Evolutionary conservation across 2,113 vertebrate species (phyloP).

Genomic region (Pseudonaja textilis): DNA sequence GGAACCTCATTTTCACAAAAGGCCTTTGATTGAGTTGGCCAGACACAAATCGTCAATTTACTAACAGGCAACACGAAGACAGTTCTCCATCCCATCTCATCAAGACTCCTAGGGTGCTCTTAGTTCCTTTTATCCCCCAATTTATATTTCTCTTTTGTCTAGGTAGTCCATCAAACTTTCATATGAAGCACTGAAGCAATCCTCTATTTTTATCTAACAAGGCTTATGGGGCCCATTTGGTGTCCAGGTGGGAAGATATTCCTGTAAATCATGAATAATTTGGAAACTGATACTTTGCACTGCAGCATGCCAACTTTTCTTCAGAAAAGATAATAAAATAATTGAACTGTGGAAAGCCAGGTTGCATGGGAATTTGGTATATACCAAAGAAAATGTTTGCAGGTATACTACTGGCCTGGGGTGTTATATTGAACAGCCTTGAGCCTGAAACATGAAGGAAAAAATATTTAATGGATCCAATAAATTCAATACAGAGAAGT

Average conservation of each 20-base stretch:
- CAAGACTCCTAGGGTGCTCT: background rate
- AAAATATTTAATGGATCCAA: background rate
- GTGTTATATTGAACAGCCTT: background rate
- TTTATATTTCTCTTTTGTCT: background rate
- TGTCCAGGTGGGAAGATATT: background rate
- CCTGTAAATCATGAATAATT: background rate
- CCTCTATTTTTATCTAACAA: background rate
- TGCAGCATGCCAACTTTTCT: background rate
- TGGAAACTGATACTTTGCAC: background rate
- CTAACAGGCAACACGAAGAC: background rate
- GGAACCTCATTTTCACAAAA: background rate
- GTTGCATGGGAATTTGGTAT: background rate
- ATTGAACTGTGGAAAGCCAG: background rate
- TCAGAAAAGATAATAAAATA: background rate
- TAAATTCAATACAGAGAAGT: background rate
- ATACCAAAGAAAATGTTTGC: background rate
- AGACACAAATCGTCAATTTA: background rate
- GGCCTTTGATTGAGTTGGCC: background rate
- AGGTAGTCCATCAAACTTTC: background rate
- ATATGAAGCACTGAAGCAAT: background rate
- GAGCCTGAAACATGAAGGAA: background rate
- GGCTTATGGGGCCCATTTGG: background rate
- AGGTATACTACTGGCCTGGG: background rate
- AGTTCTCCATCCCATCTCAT: background rate
- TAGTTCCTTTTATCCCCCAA: background rate